Evolutionary conservation across 2,113 vertebrate species (phyloP).

Genomic region (Microcebus griseorufus): DNA sequence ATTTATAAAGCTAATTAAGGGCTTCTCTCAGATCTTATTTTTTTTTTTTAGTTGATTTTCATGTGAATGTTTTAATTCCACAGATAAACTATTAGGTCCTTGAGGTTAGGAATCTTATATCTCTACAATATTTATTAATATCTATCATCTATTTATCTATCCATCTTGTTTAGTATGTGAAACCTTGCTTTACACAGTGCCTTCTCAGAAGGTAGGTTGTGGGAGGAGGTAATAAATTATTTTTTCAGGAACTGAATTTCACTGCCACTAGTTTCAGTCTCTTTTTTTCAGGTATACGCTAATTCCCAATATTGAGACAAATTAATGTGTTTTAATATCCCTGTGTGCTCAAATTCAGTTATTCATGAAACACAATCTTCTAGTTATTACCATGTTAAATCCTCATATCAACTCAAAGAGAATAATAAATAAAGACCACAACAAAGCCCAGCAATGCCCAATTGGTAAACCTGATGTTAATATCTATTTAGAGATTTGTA

Average conservation of each 20-base stretch:
- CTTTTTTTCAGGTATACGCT: not conserved
- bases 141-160: not conserved
- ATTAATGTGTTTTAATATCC: not conserved
- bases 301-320: conserved; percentile 36
- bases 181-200: not conserved
- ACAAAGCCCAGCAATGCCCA: conserved; percentile 23
- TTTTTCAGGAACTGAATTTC: conserved; percentile 35
- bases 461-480: not conserved
- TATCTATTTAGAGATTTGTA: not conserved
- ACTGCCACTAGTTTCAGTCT: not conserved
- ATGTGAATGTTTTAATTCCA: not conserved
- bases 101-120: not conserved
- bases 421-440: conserved; percentile 44
- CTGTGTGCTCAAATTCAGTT: not conserved
- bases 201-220: not conserved
- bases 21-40: not conserved
- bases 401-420: not conserved
- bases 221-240: not conserved
- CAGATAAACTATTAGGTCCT: not conserved
- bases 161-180: not conserved
- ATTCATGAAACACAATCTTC: not conserved
- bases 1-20: not conserved
- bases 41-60: not conserved
- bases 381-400: conserved; percentile 6
- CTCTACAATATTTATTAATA: too few species aligned